Evolutionary conservation across 2,888 invertebrate species (phyloP), one percentile per base, ranked within the genome.

Genomic region (Macrophya alboannulata): DNA sequence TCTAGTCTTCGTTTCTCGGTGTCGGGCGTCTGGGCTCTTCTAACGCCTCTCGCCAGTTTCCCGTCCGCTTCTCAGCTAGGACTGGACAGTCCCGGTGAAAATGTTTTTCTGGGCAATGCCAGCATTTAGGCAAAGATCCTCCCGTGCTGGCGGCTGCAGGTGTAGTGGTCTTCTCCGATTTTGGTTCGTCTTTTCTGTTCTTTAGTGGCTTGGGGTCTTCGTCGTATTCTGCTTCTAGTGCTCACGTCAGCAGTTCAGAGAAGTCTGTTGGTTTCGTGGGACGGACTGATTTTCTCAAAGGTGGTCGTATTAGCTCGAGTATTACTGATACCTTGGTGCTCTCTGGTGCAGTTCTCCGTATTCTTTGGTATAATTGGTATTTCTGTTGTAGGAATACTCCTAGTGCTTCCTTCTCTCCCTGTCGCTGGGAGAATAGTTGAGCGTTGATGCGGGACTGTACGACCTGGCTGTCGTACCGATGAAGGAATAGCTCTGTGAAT

Each of bases 321-420:
- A 77, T 5, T 17, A 31, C 21, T 3, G 43, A 9, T 51, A 77
- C 45, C 48, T 48, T 77, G 43, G 9, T 15, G 45, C 5, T 9
- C 43, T 77, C 77, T 5, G 77, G 21, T 15, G 6, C 77, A 15
- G 4, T 31, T 8, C 77, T 40, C 8, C 10, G 4, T 6, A 5
- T 15, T 43, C 43, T 43, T 55, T 51, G 25, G 51, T 25, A 77
- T 21, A 77, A n/a, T 51, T n/a, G 77, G 37, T 77, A 77, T 77
- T 77, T 77, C 25, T 48, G 77, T 45, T 77, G 77, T n/a, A 77
- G 25, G n/a, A 77, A 77, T 55, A 37, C 31, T 15, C 77, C 77
- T 3, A 45, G 17, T 17, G 77, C 17, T 43, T 77, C 77, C 9
- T 10, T 45, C 31, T 77, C 77, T 4, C 25, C 51, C n/a, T 77